phyloP scores from a whole-genome alignment of 2,113 vertebrate genomes.

The Brachionichthys hirsutus region DNA sequence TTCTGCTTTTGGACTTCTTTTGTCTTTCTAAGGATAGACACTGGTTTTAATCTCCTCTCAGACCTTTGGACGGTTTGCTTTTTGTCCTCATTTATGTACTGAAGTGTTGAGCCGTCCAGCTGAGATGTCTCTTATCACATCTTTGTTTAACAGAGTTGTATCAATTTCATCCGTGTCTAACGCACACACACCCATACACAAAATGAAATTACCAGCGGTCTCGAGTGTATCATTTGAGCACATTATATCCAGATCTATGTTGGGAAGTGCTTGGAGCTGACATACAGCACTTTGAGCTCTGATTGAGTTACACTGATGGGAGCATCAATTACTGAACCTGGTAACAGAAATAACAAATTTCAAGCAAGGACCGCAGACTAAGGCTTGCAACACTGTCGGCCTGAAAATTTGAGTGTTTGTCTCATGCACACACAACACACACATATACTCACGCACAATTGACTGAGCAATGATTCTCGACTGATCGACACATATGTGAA shows the following conservation, averaged over 20 bases:
- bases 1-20: neutral
- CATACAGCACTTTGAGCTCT: constrained; percentile 66
- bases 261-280: constrained; percentile 66
- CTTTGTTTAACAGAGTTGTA: constrained; percentile 36
- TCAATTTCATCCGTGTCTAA: constrained; percentile 23
- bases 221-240: constrained; percentile 72
- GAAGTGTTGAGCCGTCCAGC: constrained; percentile 25
- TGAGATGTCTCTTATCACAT: constrained; percentile 39
- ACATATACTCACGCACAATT: too few relatives aligned
- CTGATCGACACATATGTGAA: too few relatives aligned
- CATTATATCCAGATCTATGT: constrained; percentile 65
- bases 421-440: too few relatives aligned
- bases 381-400: constrained; percentile 31
- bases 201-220: constrained; percentile 60
- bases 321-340: constrained; percentile 65
- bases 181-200: constrained; percentile 14
- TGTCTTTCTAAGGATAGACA: neutral
- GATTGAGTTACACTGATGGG: constrained; percentile 75
- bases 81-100: constrained; percentile 1
- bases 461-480: too few relatives aligned
- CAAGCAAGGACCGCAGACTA: constrained; percentile 54
- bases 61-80: constrained; percentile 1
- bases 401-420: constrained; percentile 22
- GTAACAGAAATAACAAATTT: constrained; percentile 40
- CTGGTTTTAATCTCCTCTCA: neutral